phyloP scores from a whole-genome alignment of 2,113 vertebrate genomes.

The Platycercus adscitus region DNA sequence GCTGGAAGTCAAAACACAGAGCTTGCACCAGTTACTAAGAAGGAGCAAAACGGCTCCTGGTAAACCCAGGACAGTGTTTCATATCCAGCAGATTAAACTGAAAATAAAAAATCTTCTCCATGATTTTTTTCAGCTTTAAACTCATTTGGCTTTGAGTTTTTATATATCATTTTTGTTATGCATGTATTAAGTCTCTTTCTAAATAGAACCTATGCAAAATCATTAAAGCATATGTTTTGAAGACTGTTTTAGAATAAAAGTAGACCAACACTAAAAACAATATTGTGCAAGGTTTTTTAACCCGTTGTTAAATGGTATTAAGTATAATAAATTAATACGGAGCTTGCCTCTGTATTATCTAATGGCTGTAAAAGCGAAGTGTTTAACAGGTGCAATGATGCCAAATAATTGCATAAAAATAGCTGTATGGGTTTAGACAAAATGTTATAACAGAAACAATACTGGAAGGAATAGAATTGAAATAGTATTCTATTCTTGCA shows the following conservation, averaged over 20 bases:
- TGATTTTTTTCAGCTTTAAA: neutral
- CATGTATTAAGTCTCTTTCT: neutral
- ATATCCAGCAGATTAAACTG: neutral
- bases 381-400: neutral
- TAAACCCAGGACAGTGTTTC: too few species aligned
- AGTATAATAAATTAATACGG: neutral
- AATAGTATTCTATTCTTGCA: neutral
- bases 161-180: neutral
- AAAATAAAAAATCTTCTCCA: neutral
- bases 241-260: neutral
- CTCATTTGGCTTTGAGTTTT: neutral
- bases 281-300: neutral
- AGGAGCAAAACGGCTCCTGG: too few species aligned
- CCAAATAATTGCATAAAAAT: slow-evolving; percentile 7
- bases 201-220: neutral
- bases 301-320: neutral
- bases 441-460: slow-evolving; percentile 4
- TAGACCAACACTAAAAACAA: neutral
- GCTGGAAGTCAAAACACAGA: too few species aligned
- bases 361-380: neutral
- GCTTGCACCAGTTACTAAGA: too few species aligned
- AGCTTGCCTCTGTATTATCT: neutral
- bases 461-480: neutral
- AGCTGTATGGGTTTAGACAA: neutral
- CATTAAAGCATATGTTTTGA: neutral